Conservation (phyloP, 2,888 invertebrate genomes). For the Bruchidius siliquastri region DNA sequence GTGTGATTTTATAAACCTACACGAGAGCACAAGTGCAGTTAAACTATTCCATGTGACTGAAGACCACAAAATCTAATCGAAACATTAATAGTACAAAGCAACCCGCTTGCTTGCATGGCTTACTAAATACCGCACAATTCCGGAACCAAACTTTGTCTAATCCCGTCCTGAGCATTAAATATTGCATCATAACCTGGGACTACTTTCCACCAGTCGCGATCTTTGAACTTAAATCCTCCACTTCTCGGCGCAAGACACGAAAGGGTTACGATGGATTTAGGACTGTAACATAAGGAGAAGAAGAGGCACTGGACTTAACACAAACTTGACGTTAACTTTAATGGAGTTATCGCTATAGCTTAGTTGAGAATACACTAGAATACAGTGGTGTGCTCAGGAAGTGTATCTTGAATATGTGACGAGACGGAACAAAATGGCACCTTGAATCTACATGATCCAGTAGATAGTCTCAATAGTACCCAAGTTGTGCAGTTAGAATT, state of each 20-base stretch:
- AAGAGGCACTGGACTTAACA: background rate
- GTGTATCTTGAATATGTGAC: too few relatives aligned
- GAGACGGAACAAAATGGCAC: too few relatives aligned
- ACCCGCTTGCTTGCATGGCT: background rate
- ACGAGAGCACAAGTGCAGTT: too few relatives aligned
- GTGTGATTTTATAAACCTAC: too few relatives aligned
- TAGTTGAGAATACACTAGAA: background rate
- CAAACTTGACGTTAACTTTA: background rate
- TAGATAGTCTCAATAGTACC: too few relatives aligned
- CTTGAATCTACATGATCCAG: too few relatives aligned
- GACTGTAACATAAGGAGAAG: background rate
- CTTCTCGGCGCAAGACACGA: slow-evolving; percentile 33
- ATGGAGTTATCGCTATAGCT: background rate
- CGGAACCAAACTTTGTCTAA: background rate
- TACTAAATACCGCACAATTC: background rate
- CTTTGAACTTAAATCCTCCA: slow-evolving; percentile 39
- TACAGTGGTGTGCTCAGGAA: background rate
- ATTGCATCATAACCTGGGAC: slow-evolving; percentile 38
- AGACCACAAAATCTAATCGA: background rate
- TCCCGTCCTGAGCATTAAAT: slow-evolving; percentile 35
- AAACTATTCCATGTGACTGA: background rate
- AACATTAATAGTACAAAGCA: background rate
- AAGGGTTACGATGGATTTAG: slow-evolving; percentile 21
- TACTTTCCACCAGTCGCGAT: slow-evolving; percentile 36
- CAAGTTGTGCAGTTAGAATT: too few relatives aligned